These are phyloP conservation scores for Anableps anableps DNA, from an alignment of 2,797 vertebrate species.

Conservation along the genomic window DNA sequence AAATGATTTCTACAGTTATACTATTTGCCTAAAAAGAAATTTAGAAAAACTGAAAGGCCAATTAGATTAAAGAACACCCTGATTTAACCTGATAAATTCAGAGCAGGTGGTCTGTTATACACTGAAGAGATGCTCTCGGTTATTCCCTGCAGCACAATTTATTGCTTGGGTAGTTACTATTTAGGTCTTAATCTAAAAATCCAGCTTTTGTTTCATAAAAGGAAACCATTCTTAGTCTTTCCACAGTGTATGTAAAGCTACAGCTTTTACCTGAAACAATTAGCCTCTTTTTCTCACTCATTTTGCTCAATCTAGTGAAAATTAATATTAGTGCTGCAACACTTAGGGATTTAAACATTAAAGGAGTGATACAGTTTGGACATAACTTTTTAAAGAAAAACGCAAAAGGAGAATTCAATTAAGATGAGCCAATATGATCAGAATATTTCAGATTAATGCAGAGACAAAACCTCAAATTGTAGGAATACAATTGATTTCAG, in stretches of 20 bases:
- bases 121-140: background rate
- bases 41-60: background rate
- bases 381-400: background rate
- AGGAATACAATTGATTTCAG: background rate
- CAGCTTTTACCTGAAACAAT: background rate
- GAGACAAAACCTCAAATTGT: background rate
- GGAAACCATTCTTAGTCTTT: background rate
- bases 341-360: background rate
- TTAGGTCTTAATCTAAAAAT: background rate
- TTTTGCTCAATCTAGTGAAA: background rate
- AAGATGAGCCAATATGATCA: background rate
- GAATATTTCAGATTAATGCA: background rate
- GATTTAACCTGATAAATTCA: background rate
- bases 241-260: background rate
- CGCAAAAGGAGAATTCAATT: background rate
- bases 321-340: background rate
- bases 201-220: background rate
- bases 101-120: background rate
- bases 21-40: background rate
- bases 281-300: background rate
- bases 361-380: background rate
- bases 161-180: background rate
- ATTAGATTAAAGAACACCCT: background rate
- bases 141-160: background rate
- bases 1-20: background rate